Conservation (phyloP, 1,140 invertebrate species). For the Drosophila azteca region DNA sequence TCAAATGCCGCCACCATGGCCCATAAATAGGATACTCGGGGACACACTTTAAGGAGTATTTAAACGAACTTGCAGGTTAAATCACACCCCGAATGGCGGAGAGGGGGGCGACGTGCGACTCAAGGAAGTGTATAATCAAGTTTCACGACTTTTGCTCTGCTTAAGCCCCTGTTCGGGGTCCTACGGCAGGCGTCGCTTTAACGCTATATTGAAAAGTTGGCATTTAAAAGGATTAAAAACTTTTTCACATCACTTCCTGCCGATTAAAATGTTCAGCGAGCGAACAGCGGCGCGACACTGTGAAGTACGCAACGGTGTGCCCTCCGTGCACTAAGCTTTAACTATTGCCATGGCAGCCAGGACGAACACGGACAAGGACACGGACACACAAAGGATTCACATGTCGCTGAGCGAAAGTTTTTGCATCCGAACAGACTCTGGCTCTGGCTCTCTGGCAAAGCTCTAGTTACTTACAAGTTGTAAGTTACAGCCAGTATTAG, state of each 20-base stretch:
- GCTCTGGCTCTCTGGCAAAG: slow-evolving; percentile 1
- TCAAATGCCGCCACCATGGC: slow-evolving; percentile 24
- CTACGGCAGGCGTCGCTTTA: slow-evolving; percentile 9
- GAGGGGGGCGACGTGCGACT: neutral
- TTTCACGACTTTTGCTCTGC: slow-evolving; percentile 52
- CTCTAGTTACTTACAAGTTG: slow-evolving; percentile 35
- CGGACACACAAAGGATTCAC: slow-evolving; percentile 44
- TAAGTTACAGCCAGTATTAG: slow-evolving; percentile 35
- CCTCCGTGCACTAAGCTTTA: slow-evolving; percentile 15
- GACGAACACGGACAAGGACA: neutral
- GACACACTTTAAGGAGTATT: slow-evolving; percentile 38
- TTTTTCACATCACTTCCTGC: slow-evolving; percentile 66
- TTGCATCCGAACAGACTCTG: slow-evolving; percentile 37
- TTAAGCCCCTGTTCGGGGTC: slow-evolving; percentile 32
- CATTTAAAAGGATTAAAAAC: slow-evolving; percentile 67
- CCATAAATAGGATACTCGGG: slow-evolving; percentile 21
- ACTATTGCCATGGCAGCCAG: slow-evolving; percentile 5
- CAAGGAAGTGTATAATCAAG: slow-evolving; percentile 48
- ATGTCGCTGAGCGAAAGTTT: slow-evolving; percentile 44
- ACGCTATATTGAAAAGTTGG: slow-evolving; percentile 53
- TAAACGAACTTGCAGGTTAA: slow-evolving; percentile 35
- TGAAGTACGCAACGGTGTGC: neutral
- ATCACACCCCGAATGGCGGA: too few relatives aligned
- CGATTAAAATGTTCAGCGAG: slow-evolving; percentile 59
- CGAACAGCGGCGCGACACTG: slow-evolving; percentile 29